These are phyloP conservation scores for Drosophila grimshawi DNA, from an alignment of 1,140 invertebrate genomes.

Conservation along the genomic window DNA sequence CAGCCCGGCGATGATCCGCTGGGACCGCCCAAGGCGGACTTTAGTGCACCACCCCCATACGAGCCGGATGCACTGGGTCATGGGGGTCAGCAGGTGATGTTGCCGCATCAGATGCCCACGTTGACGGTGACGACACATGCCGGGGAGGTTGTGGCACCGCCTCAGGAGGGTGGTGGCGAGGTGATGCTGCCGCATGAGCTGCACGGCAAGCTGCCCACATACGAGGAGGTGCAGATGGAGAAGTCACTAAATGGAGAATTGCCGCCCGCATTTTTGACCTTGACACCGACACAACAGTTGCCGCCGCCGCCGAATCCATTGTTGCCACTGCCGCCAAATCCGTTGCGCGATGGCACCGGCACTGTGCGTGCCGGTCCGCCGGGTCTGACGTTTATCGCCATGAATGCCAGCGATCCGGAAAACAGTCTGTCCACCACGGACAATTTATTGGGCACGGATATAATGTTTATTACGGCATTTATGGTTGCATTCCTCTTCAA, in stretches of 20 bases:
- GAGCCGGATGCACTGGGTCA: constrained; percentile 56
- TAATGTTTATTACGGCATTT: constrained; percentile 95
- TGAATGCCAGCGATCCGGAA: constrained; percentile 88
- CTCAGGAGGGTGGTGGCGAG: constrained; percentile 31
- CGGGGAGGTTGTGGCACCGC: constrained; percentile 42
- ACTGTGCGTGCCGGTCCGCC: constrained; percentile 85
- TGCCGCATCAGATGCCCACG: constrained; percentile 47
- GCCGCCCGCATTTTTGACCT: constrained; percentile 73
- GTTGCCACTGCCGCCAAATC: constrained; percentile 70
- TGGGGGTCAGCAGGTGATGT: constrained; percentile 50
- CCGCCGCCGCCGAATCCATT: constrained; percentile 68
- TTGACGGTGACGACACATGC: constrained; percentile 51
- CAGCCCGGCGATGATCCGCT: constrained; percentile 86
- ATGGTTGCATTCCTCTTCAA: constrained; percentile 96
- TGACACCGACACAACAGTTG: constrained; percentile 66
- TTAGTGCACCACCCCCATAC: constrained; percentile 94
- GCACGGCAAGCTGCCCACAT: constrained; percentile 93
- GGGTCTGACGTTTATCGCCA: constrained; percentile 89
- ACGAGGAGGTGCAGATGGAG: constrained; percentile 95
- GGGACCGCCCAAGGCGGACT: constrained; percentile 91
- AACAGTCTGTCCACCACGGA: constrained; percentile 89
- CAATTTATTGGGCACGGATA: constrained; percentile 93
- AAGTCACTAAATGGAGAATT: constrained; percentile 91
- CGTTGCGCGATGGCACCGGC: constrained; percentile 84
- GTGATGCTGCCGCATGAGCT: constrained; percentile 57